These are phyloP conservation scores for Lamellibrachia luymesi DNA, from an alignment of 1,140 invertebrate species.

Conservation along the genomic window DNA sequence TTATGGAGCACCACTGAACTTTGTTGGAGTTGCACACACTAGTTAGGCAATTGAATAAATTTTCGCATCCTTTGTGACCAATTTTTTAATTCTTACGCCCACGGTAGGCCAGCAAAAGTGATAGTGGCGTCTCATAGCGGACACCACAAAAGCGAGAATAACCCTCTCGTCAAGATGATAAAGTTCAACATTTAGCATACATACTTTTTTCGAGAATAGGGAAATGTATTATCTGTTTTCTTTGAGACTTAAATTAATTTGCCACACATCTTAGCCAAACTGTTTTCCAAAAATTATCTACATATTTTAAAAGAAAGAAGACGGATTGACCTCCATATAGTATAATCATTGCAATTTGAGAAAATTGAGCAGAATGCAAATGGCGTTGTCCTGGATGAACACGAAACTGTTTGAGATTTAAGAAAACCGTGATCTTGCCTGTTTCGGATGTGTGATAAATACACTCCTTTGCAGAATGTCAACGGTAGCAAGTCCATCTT, in stretches of 20 bases:
- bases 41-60: neutral
- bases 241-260: neutral
- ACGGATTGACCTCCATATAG: neutral
- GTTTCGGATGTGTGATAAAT: neutral
- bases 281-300: neutral
- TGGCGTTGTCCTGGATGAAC: neutral
- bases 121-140: neutral
- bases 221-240: neutral
- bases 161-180: neutral
- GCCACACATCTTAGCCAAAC: neutral
- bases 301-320: neutral
- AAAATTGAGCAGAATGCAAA: neutral
- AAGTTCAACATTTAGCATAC: neutral
- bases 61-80: neutral
- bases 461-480: neutral
- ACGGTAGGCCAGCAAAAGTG: neutral
- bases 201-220: neutral
- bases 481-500: neutral
- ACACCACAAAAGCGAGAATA: neutral
- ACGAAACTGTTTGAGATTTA: neutral
- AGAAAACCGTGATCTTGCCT: neutral
- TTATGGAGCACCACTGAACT: neutral
- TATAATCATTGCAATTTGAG: neutral
- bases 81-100: neutral
- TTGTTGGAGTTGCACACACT: neutral